phyloP scores from a whole-genome alignment of 2,113 vertebrate species.

The Corynorhinus townsendii region DNA sequence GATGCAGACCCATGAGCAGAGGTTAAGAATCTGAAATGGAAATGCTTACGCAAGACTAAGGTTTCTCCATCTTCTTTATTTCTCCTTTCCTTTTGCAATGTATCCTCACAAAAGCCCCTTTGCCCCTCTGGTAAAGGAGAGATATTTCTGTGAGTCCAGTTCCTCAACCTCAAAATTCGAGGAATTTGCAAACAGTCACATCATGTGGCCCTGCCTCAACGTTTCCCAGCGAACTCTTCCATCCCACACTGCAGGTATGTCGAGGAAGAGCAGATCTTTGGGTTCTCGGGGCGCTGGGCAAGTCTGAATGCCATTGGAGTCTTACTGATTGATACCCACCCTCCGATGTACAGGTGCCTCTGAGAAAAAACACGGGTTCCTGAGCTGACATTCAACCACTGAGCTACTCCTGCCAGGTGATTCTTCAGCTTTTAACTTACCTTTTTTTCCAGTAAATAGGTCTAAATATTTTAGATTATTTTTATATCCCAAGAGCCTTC shows the following conservation, averaged over 20 bases:
- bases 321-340: neutral
- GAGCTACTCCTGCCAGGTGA: too few relatives aligned
- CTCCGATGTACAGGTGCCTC: neutral
- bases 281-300: neutral
- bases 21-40: neutral
- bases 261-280: neutral
- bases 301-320: neutral
- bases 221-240: neutral
- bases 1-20: neutral
- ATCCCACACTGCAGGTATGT: neutral
- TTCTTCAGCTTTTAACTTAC: neutral
- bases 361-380: neutral
- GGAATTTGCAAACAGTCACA: conserved; percentile 39
- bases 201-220: neutral
- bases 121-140: neutral
- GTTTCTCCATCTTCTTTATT: conserved; percentile 12
- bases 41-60: neutral
- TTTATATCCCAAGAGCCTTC: too few relatives aligned
- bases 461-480: neutral
- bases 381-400: too few relatives aligned
- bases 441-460: neutral
- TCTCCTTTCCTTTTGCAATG: conserved; percentile 35
- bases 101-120: neutral
- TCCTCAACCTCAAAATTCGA: conserved; percentile 57
- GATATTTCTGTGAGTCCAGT: conserved; percentile 28